phyloP scores from a whole-genome alignment of 2,113 vertebrate species.

The Fulica atra region DNA sequence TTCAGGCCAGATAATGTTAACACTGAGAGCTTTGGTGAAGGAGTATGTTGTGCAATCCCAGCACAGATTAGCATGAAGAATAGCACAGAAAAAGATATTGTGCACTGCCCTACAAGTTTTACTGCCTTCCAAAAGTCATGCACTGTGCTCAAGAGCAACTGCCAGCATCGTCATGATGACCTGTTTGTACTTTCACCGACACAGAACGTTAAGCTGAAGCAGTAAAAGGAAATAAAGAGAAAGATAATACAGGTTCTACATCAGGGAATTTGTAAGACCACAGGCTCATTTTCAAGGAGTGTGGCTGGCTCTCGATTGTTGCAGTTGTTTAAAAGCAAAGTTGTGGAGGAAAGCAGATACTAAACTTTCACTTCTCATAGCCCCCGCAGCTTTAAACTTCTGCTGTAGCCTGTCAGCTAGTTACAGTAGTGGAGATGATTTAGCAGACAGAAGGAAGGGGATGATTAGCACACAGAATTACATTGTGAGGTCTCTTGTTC shows the following conservation, averaged over 20 bases:
- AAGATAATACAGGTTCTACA: neutral
- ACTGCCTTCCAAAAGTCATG: conserved; percentile 7
- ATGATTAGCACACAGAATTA: neutral
- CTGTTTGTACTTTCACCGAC: conserved; percentile 4
- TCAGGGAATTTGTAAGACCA: neutral
- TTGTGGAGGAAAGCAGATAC: neutral
- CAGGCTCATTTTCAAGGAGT: neutral
- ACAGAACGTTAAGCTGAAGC: neutral
- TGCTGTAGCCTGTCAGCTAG: neutral
- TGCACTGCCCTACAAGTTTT: neutral
- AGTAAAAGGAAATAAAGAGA: conserved; percentile 29
- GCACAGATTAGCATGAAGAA: conserved; percentile 25
- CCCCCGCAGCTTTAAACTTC: neutral
- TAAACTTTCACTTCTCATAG: neutral
- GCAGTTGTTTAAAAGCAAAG: neutral
- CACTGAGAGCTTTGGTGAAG: neutral
- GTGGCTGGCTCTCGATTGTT: neutral
- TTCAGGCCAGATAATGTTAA: neutral
- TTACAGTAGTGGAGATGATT: neutral
- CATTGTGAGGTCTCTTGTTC: neutral
- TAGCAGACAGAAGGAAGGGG: neutral
- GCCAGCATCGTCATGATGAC: neutral
- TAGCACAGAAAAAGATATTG: neutral
- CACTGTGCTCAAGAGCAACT: conserved; percentile 5
- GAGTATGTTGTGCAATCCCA: neutral